phyloP scores from a whole-genome alignment of 2,888 invertebrate genomes.

The Eupelmus urozonus region DNA sequence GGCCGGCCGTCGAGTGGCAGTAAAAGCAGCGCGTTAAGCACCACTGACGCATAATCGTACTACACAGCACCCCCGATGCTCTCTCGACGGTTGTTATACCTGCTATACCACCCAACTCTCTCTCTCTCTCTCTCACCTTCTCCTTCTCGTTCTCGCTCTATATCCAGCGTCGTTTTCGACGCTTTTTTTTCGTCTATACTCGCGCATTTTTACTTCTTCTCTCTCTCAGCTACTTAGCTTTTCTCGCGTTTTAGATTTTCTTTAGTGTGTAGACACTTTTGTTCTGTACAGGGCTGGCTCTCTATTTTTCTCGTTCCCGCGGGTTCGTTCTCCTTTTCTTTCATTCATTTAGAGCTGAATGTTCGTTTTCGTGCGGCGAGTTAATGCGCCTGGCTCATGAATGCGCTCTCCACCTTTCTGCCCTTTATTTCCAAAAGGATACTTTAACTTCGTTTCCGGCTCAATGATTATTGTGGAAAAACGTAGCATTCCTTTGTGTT shows the following conservation, averaged over 20 bases:
- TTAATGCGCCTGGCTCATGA: too few species aligned
- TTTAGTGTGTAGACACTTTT: background rate
- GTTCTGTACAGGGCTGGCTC: background rate
- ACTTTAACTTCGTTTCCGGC: too few species aligned
- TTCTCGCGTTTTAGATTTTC: background rate
- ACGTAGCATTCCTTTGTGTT: too few species aligned
- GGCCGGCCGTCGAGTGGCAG: slow-evolving; percentile 37
- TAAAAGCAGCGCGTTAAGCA: slow-evolving; percentile 52
- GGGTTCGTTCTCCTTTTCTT: background rate
- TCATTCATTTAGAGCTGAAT: too few species aligned
- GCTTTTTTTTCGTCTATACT: background rate
- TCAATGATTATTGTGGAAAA: too few species aligned
- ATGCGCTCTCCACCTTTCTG: too few species aligned
- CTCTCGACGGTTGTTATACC: slow-evolving; percentile 22
- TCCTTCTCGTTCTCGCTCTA: background rate
- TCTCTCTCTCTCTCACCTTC: slow-evolving; percentile 2
- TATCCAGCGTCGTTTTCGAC: background rate
- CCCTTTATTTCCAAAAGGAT: too few species aligned
- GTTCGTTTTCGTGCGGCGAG: too few species aligned
- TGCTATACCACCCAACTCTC: background rate
- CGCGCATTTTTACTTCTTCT: background rate
- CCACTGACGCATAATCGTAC: slow-evolving; percentile 61
- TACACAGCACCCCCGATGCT: slow-evolving; percentile 17
- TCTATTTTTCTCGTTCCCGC: background rate
- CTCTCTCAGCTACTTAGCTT: background rate